Evolutionary conservation across 2,113 vertebrate species (phyloP).

Genomic region (Bos javanicus): DNA sequence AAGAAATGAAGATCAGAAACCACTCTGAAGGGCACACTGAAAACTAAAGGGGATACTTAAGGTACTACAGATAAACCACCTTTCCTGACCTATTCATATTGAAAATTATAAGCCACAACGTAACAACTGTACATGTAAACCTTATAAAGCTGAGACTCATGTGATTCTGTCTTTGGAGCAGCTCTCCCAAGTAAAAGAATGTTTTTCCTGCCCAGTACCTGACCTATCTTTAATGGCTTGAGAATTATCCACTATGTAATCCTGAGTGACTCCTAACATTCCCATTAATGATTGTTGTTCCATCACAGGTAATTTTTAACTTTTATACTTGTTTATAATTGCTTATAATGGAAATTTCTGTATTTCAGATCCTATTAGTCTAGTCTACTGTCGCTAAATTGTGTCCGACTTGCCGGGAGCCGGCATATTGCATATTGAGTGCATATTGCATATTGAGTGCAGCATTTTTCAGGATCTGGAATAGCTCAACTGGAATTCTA

Average conservation of each 20-base stretch:
- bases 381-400: background rate
- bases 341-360: background rate
- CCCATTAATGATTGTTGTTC: background rate
- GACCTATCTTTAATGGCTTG: background rate
- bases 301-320: background rate
- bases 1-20: conserved; percentile 1
- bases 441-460: too few species aligned
- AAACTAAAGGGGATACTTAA: background rate
- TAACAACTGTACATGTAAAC: background rate
- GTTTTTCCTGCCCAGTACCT: background rate
- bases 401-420: background rate
- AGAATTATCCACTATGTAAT: background rate
- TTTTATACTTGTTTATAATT: background rate
- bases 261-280: background rate
- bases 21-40: background rate
- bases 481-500: too few species aligned
- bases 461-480: too few species aligned
- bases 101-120: conserved; percentile 25
- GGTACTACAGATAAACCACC: background rate
- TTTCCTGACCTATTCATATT: background rate
- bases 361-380: background rate
- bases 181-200: background rate
- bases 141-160: background rate
- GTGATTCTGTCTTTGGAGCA: background rate
- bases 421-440: too few species aligned